Base-by-base conservation (phyloP, 2,888 invertebrate genomes). In the Pterostichus madidus region DNA sequence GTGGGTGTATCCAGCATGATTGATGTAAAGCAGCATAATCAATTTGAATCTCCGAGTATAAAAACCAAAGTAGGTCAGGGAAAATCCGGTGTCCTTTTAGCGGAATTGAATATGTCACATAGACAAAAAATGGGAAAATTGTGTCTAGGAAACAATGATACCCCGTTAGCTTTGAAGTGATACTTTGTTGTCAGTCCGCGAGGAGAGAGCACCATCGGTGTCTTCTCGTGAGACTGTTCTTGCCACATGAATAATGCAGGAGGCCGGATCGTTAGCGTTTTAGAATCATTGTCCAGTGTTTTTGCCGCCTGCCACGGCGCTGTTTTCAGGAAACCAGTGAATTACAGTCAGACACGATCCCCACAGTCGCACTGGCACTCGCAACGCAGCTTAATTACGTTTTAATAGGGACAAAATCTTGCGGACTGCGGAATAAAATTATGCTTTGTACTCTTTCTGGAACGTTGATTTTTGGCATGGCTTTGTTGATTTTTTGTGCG, bases 371-470 rank as follows among this genome's bases (percentile, higher is more conserved):
- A 46, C 44, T 35, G 35, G 24, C 24, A 24, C 24, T 64, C 81
- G 35, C 46, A 24, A 46, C 82, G 76, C 46, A 56, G 59, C 83
- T 83, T 84, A 84, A 84, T 84, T 84, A 83, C 84, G 73, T 80
- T 83, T 83, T 81, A 83, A 84, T 84, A 79, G 75, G 75, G 76
- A 82, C 83, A 83, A 83, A 83, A 84, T 81, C 81, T 46, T 35
- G 53, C 68, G 52, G 68, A 79, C 46, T 79, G 64, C 53, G 80
- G 52, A 80, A 68, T 53, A 68, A 68, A 80, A 68, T 80, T 79
- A 52, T 76, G 76, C 76, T 76, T 46, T 17, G 71, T 71, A n/a
- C 10, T 71, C 71, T 71, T 71, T 71, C 39, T 35, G 39, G 39
- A 13, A 71, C 71, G 39, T 15, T 53, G 53, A 53, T 53, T 53